phyloP scores from a whole-genome alignment of 2,888 invertebrate genomes.

The Ecliptopera silaceata region DNA sequence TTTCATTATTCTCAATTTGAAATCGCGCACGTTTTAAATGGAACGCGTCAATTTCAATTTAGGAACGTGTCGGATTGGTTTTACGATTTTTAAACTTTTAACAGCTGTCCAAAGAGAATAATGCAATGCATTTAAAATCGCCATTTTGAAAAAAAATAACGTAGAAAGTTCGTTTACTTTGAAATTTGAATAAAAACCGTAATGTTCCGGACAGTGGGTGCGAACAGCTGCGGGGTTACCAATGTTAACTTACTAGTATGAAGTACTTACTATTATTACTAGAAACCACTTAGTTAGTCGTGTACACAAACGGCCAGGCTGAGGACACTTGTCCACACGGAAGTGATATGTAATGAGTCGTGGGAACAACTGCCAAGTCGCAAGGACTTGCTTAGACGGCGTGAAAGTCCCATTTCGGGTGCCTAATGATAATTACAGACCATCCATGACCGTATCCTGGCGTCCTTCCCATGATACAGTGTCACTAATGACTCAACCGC shows the following conservation, averaged over 20 bases:
- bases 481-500: conserved; percentile 24
- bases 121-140: conserved; percentile 49
- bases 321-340: conserved; percentile 54
- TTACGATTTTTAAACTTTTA: conserved; percentile 48
- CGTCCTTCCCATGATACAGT: conserved; percentile 37
- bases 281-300: conserved; percentile 32
- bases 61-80: conserved; percentile 63
- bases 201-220: conserved; percentile 72
- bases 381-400: conserved; percentile 44
- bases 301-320: conserved; percentile 30
- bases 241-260: conserved; percentile 35
- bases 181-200: conserved; percentile 79
- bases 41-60: conserved; percentile 80
- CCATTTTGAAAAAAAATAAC: conserved; percentile 27
- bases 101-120: conserved; percentile 60
- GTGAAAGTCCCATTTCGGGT: conserved; percentile 42
- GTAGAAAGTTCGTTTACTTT: conserved; percentile 44
- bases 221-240: conserved; percentile 58
- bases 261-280: conserved; percentile 32
- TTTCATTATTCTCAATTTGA: conserved; percentile 74
- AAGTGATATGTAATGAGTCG: conserved; percentile 62
- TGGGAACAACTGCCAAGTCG: conserved; percentile 59
- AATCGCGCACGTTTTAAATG: conserved; percentile 69
- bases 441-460: conserved; percentile 42
- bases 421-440: conserved; percentile 46